Conservation (phyloP, 1,140 invertebrate genomes). For the Plutomurus gul region DNA sequence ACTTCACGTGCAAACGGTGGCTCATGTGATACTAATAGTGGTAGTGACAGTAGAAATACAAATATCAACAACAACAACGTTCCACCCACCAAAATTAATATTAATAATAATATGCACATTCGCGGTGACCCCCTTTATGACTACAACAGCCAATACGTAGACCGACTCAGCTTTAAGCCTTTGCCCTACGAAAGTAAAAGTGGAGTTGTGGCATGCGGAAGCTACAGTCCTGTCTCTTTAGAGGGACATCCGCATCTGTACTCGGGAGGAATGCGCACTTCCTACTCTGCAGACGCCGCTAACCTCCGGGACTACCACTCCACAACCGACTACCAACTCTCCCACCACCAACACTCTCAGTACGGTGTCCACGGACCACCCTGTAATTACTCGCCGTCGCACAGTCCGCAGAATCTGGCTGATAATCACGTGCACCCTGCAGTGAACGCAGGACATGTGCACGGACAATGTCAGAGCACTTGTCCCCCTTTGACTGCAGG, state of each 20-base stretch:
- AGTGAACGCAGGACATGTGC: neutral
- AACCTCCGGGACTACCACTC: conserved; percentile 16
- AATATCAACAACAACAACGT: neutral
- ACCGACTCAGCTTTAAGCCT: neutral
- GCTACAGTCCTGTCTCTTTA: neutral
- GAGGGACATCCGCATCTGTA: neutral
- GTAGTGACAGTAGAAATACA: conserved; percentile 22
- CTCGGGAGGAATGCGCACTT: neutral
- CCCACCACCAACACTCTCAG: neutral
- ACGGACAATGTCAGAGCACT: neutral
- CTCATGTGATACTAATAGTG: conserved; percentile 15
- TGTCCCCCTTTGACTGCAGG: neutral
- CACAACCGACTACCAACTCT: neutral
- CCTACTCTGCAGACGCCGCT: neutral
- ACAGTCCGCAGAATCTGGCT: conserved; percentile 8
- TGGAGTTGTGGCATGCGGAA: neutral
- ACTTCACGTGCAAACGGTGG: neutral
- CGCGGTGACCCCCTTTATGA: neutral
- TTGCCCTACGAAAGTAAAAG: neutral
- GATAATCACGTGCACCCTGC: neutral
- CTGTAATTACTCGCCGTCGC: conserved; percentile 29
- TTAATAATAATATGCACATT: neutral
- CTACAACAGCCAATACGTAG: too few relatives aligned
- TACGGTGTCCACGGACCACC: neutral
- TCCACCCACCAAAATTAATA: neutral